Percentiles rank a stretch among this genome's conserved stretches.
phyloP scores from a whole-genome alignment of 2,888 invertebrate species.

The Philhelius pedissequus region DNA sequence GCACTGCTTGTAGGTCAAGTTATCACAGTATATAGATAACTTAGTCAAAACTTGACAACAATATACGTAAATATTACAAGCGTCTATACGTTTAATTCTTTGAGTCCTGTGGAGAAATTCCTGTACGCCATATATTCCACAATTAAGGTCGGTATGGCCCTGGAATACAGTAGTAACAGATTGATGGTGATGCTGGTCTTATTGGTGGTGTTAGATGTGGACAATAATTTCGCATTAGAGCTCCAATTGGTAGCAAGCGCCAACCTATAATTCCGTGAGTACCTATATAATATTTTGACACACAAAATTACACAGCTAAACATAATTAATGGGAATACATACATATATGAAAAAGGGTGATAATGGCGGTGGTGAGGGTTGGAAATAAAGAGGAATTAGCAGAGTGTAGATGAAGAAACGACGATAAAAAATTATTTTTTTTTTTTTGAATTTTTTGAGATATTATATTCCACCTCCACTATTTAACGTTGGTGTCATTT shows the following conservation, averaged over 20 bases:
- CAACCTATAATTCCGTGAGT: slow-evolving; percentile 32
- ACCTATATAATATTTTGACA: slow-evolving; percentile 42
- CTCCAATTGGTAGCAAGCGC: slow-evolving; percentile 35
- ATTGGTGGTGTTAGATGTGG: neutral
- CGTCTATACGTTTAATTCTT: no score
- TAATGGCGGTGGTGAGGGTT: neutral
- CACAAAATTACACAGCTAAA: slow-evolving; percentile 51
- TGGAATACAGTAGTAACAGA: neutral
- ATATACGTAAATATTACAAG: no score
- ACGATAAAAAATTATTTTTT: slow-evolving; percentile 12
- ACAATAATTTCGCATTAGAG: slow-evolving; percentile 21
- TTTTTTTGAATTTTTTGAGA: slow-evolving; percentile 19
- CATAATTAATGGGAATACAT: slow-evolving; percentile 43
- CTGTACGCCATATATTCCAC: neutral
- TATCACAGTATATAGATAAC: no score
- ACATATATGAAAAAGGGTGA: neutral
- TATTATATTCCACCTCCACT: slow-evolving; percentile 46
- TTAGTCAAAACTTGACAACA: no score
- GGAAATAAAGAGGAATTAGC: neutral
- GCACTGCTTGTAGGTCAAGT: no score
- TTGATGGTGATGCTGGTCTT: neutral
- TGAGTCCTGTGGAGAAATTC: neutral
- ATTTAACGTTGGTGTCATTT: slow-evolving; percentile 7
- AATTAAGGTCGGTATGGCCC: neutral
- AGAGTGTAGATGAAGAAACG: neutral